Conservation (phyloP, 1,140 invertebrate genomes). For the Bombus soroeensis region DNA sequence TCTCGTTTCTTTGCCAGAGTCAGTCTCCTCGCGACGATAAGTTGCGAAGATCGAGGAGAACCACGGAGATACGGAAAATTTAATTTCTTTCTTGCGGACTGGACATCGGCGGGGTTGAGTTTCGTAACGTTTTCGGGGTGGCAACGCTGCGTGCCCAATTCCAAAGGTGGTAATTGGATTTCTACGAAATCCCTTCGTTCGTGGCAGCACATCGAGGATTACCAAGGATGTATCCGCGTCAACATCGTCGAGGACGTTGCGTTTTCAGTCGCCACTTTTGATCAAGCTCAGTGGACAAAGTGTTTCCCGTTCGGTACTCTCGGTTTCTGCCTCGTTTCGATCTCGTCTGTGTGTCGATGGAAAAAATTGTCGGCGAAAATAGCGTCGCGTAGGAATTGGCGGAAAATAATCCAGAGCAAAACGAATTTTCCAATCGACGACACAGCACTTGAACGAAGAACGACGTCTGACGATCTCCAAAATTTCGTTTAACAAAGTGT, state of each 20-base stretch:
- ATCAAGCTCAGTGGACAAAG: conserved; percentile 2
- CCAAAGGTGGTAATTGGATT: conserved; percentile 38
- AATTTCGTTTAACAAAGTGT: not conserved
- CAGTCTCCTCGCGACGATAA: not conserved
- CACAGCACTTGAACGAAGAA: not conserved
- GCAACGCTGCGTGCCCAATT: not conserved
- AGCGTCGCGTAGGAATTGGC: not conserved
- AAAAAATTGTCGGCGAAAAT: not conserved
- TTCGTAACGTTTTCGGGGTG: not conserved
- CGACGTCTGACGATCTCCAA: too few species aligned
- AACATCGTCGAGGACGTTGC: too few species aligned
- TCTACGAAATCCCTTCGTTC: conserved; percentile 10
- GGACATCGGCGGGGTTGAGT: not conserved
- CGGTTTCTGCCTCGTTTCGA: too few species aligned
- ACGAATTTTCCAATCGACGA: conserved; percentile 1
- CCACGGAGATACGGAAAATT: conserved; percentile 28
- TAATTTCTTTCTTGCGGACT: conserved; percentile 25
- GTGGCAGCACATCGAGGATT: not conserved
- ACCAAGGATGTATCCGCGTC: not conserved
- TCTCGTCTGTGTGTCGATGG: too few species aligned
- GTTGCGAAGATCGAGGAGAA: not conserved
- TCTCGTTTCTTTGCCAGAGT: not conserved
- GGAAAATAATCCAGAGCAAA: not conserved
- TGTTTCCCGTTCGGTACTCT: not conserved
- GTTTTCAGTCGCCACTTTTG: not conserved